Base-by-base conservation (phyloP, 2,113 vertebrate genomes). In the Prochilodus magdalenae region DNA sequence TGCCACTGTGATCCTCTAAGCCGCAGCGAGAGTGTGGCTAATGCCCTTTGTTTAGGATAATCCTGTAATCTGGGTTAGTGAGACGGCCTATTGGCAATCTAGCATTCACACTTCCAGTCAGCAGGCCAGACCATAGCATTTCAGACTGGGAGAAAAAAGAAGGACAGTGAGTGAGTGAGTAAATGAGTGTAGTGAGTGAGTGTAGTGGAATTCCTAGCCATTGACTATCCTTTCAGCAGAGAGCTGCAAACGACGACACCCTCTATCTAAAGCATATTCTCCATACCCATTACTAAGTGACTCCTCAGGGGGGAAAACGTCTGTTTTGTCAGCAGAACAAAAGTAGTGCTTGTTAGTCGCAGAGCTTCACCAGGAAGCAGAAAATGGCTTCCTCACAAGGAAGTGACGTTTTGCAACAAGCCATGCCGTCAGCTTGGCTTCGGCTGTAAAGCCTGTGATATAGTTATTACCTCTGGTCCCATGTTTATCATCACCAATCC, bases 21-120 rank as follows among this genome's bases (percentile, higher is more conserved):
- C 87, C 92, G 89, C 88, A 89, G 89, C 89, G 84, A 80, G 91
- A 93, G 89, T 91, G 90, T 90, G 90, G 87, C 87, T 93, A 92
- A 93, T 93, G 91, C 89, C 91, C 92, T 94, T 94, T 94, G 93
- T 94, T 92, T 91, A 86, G 83, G 90, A 90, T 94, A 94, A 94
- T 94, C 93, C 94, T 85, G 90, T 93, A 93, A 94, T 93, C 91
- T 89, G 88, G 89, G 91, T 89, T 91, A 92, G 91, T 94, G 92
- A 94, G 90, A 91, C 84, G 91, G 91, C 92, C 91, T 89, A 89
- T 94, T 93, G 91, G 90, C 90, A 92, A 89, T 87, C 82, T 84
- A 65, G 85, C 79, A 40, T 89, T 90, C 86, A 84, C 57, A 84
- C 89, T 87, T 84, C 80, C 57, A 74, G 63, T 81, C 86, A 70